phyloP scores from a whole-genome alignment of 2,888 invertebrate genomes.

The Unio pictorum region DNA sequence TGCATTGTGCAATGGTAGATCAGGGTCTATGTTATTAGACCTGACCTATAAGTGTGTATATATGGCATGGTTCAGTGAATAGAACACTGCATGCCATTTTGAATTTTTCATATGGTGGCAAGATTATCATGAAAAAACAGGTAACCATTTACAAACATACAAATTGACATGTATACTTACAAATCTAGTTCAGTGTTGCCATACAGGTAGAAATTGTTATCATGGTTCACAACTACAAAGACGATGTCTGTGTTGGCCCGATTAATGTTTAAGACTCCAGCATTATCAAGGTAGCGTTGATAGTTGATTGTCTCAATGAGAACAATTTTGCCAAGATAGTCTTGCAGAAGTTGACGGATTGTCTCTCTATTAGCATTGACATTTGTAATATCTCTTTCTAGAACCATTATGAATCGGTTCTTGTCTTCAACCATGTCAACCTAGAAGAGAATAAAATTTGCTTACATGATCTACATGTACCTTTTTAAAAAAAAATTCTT shows the following conservation, averaged over 20 bases:
- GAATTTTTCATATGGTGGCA: background rate
- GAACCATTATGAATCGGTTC: slow-evolving; percentile 84
- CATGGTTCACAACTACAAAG: slow-evolving; percentile 43
- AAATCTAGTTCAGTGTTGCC: slow-evolving; percentile 25
- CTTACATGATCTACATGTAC: background rate
- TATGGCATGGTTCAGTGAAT: too few species aligned
- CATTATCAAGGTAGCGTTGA: slow-evolving; percentile 19
- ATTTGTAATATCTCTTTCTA: slow-evolving; percentile 82
- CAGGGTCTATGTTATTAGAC: too few species aligned
- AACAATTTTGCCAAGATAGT: slow-evolving; percentile 36
- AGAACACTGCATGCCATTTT: too few species aligned
- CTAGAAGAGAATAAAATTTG: slow-evolving; percentile 68
- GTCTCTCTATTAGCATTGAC: slow-evolving; percentile 30
- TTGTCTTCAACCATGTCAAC: slow-evolving; percentile 84
- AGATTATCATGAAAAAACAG: background rate
- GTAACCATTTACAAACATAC: background rate
- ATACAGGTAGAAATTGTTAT: slow-evolving; percentile 28
- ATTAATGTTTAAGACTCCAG: slow-evolving; percentile 29
- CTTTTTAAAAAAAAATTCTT: background rate
- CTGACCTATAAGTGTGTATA: too few species aligned
- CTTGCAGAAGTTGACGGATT: slow-evolving; percentile 39
- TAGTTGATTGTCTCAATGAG: slow-evolving; percentile 42
- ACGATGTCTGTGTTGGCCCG: slow-evolving; percentile 40
- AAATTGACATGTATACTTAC: slow-evolving; percentile 17
- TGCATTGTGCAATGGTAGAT: too few species aligned